These are phyloP conservation scores for Adelognathus sp. DNA, from an alignment of 2,888 invertebrate species.

Conservation along the genomic window DNA sequence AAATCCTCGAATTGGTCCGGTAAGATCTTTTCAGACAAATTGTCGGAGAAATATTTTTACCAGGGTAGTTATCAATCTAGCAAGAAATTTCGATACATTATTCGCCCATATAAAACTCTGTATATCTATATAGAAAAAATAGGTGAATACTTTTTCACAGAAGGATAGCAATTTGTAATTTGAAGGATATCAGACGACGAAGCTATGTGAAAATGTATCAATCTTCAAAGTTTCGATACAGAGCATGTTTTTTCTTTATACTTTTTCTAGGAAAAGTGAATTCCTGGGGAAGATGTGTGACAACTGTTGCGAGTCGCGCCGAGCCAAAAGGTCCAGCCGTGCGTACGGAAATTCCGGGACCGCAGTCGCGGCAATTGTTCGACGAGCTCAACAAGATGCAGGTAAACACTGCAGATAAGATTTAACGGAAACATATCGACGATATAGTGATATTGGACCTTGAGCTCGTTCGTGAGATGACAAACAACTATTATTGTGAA, in stretches of 20 bases:
- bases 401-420: constrained; percentile 62
- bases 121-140: no score
- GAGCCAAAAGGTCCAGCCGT: constrained; percentile 75
- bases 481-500: not conserved
- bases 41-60: no score
- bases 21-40: no score
- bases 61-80: no score
- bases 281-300: constrained; percentile 68
- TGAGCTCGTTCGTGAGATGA: not conserved
- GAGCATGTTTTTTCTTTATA: not conserved
- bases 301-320: constrained; percentile 62
- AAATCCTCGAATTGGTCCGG: no score
- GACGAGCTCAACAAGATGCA: constrained; percentile 75
- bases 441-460: not conserved
- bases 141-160: no score
- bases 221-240: not conserved
- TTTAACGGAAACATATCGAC: not conserved
- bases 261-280: constrained; percentile 52
- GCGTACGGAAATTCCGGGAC: constrained; percentile 76
- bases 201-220: not conserved
- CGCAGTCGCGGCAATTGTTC: constrained; percentile 71
- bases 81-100: no score
- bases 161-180: no score
- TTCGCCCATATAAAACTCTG: no score
- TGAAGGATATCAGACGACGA: no score